Conservation (phyloP, 2,888 invertebrate species). For the Ophion obscuratus region DNA sequence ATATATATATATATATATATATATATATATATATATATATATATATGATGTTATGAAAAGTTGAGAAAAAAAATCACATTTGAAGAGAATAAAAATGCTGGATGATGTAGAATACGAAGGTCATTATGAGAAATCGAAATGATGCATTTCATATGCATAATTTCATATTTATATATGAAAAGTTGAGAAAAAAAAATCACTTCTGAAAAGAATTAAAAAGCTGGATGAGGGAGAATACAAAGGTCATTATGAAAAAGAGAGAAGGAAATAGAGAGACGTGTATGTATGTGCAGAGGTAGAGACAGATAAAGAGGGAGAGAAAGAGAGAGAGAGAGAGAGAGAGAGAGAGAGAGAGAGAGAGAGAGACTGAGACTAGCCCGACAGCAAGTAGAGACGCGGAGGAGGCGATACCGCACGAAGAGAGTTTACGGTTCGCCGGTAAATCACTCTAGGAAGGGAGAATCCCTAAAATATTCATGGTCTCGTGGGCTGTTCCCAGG, state of each 20-base stretch:
- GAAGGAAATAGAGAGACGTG: no score
- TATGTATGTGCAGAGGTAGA: background rate
- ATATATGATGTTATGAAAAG: background rate
- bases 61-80: no score
- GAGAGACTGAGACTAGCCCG: background rate
- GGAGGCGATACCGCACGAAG: conserved; percentile 8
- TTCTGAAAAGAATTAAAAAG: no score
- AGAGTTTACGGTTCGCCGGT: conserved; percentile 10
- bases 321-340: background rate
- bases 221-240: no score
- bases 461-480: conserved; percentile 73
- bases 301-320: background rate
- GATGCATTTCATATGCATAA: no score
- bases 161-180: no score
- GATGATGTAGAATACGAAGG: no score
- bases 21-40: background rate
- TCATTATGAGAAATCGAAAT: no score
- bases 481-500: conserved; percentile 64
- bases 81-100: no score
- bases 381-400: background rate
- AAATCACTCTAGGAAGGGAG: conserved; percentile 56
- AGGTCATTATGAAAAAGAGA: no score
- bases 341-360: no score
- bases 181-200: background rate
- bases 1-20: no score